Evolutionary conservation across 2,888 invertebrate genomes (phyloP).

Genomic region (Plagodis pulveraria): DNA sequence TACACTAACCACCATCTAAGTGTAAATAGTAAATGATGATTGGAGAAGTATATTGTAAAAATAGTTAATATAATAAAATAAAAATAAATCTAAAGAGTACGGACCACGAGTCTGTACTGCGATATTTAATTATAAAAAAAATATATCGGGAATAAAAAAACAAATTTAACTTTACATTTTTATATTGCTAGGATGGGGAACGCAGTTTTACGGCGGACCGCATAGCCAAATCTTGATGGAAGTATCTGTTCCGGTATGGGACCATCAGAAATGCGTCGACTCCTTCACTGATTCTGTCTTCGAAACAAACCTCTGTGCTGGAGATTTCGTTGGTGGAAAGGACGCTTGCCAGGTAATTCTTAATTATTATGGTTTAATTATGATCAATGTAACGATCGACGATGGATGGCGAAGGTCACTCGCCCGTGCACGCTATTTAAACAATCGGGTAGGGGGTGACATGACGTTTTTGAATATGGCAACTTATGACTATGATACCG

Average conservation of each 20-base stretch:
- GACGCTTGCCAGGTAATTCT: conserved; percentile 91
- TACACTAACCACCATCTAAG: no score
- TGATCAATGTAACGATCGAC: no score
- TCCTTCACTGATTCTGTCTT: conserved; percentile 86
- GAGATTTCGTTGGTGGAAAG: conserved; percentile 89
- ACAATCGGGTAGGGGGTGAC: background rate
- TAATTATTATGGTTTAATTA: background rate
- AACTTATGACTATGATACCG: no score
- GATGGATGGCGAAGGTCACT: no score
- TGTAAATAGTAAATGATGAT: no score
- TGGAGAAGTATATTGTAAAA: no score
- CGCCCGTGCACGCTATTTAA: background rate
- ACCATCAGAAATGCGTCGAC: conserved; percentile 86
- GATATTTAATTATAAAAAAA: no score
- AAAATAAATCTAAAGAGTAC: no score
- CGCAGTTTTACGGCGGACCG: conserved; percentile 89
- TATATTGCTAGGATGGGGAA: conserved; percentile 88
- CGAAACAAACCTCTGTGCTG: conserved; percentile 91
- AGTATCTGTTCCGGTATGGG: conserved; percentile 92
- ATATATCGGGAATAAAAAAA: no score
- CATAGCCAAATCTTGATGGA: conserved; percentile 89
- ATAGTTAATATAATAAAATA: no score
- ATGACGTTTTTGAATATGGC: no score
- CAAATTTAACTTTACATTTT: background rate
- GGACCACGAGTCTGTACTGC: no score